Percentiles rank a stretch among this genome's conserved stretches.
These are phyloP conservation scores for Myanophis thanlyinensis DNA, from an alignment of 2,113 vertebrate species.

Conservation along the genomic window DNA sequence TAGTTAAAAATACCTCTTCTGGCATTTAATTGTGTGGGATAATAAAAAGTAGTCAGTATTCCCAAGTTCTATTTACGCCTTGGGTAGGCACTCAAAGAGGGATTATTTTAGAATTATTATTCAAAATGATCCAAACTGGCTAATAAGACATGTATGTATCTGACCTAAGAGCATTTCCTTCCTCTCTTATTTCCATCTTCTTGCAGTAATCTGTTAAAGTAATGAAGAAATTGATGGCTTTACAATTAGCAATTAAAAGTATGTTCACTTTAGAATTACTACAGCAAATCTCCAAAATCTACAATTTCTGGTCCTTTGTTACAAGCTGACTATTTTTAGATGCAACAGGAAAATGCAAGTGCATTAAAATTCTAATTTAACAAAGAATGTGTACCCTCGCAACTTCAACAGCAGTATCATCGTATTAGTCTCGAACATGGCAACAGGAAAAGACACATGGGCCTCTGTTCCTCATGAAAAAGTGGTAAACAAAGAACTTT, in stretches of 20 bases:
- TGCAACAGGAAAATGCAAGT: conserved; percentile 50
- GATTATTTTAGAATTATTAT: conserved; percentile 47
- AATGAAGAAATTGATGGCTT: conserved; percentile 35
- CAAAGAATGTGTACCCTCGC: conserved; percentile 43
- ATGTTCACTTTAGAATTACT: conserved; percentile 52
- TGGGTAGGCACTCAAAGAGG: conserved; percentile 37
- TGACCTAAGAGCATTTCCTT: conserved; percentile 12
- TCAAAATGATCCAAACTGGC: conserved; percentile 48
- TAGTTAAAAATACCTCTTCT: conserved; percentile 53
- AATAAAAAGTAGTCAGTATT: conserved; percentile 46
- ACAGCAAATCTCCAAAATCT: conserved; percentile 42
- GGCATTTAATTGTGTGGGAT: conserved; percentile 47
- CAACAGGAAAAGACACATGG: conserved; percentile 56
- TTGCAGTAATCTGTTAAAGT: conserved; percentile 33
- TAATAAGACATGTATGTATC: conserved; percentile 41
- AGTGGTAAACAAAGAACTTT: conserved; percentile 80
- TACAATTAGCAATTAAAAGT: conserved; percentile 29
- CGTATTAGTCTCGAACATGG: conserved; percentile 52
- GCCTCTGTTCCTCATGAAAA: conserved; percentile 73
- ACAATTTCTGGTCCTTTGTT: conserved; percentile 36
- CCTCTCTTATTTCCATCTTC: conserved; percentile 32
- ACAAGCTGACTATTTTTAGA: conserved; percentile 54
- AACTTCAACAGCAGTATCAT: conserved; percentile 65
- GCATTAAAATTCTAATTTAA: conserved; percentile 54
- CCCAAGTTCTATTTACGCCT: conserved; percentile 51